Evolutionary conservation across 2,888 invertebrate genomes (phyloP), one percentile per base, ranked within the genome.

Genomic region (Monoplex corrugatus): DNA sequence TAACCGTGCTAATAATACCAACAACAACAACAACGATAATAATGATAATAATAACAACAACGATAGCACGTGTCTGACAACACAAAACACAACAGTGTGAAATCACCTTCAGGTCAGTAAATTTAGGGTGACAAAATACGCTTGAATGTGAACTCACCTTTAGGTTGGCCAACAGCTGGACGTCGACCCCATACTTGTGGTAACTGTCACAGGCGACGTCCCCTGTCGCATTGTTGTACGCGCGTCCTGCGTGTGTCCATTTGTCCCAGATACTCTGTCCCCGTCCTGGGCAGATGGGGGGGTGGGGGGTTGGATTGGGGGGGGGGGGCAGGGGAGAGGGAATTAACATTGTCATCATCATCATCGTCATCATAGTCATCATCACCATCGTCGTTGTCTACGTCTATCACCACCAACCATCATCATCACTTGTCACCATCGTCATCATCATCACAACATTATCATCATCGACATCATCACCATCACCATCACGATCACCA

Each of bases 151-250:
- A 50, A 50, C 43, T 16, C 45, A 96, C 96, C 88, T 97, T 97
- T 0, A 97, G 95, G 43, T 96, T 94, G 87, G 96, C 96, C 89
- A 97, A 93, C 80, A 97, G 95, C 75, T 96, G 93, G 0, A 97
- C 97, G 92, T 98, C 98, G 44, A 97, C 97, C 91, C 96, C 96
- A 95, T 97, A 97, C 90, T 96, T 96, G 95, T 97, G 97, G 95
- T 97, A 98, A 45, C 97, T 97, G 94, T 97, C 97, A 89, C 97
- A 97, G 0, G 97, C 97, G 0, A 97, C 95, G 93, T 97, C 97
- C 0, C 97, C 97, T 57, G 96, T 97, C 32, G 97, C 96, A 43
- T 96, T 93, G 92, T 97, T 97, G 0, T 95, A 96, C 57, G 97
- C 97, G 95, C 97, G 96, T 89, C 97, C 97, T 40, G 96, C 96